Percentiles rank a stretch among this genome's conserved stretches.
Conservation (phyloP, 2,888 invertebrate genomes). For the Oxyteleia sp. region DNA sequence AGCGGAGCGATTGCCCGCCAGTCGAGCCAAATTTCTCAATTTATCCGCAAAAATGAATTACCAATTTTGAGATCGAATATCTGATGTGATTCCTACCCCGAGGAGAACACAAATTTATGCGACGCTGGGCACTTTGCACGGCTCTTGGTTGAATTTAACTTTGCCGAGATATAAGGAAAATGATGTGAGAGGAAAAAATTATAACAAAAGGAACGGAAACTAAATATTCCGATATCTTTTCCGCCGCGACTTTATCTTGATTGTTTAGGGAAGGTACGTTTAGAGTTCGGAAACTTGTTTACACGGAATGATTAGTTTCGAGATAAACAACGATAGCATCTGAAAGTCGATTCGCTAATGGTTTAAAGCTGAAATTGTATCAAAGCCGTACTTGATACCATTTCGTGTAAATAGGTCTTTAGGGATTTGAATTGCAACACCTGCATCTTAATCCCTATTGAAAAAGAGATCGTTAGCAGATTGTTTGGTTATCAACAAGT, state of each 20-base stretch:
- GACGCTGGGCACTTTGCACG: constrained; percentile 46
- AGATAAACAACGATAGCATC: constrained; percentile 67
- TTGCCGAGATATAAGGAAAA: constrained; percentile 15
- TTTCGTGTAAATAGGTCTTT: constrained; percentile 59
- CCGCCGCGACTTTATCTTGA: constrained; percentile 35
- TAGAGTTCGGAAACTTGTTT: constrained; percentile 66
- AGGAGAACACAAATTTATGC: constrained; percentile 49
- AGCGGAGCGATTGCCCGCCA: constrained; percentile 51
- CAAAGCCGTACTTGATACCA: constrained; percentile 46
- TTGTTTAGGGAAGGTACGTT: constrained; percentile 41
- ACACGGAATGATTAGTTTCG: constrained; percentile 62
- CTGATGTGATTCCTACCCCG: constrained; percentile 51
- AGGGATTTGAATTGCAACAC: constrained; percentile 41
- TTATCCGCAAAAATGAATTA: constrained; percentile 67
- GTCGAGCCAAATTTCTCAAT: constrained; percentile 69
- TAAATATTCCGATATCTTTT: constrained; percentile 35
- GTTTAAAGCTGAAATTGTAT: constrained; percentile 65
- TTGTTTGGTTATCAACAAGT: constrained; percentile 28
- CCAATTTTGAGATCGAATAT: constrained; percentile 64
- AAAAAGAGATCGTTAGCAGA: constrained; percentile 34
- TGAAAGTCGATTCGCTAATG: constrained; percentile 65
- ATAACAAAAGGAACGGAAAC: constrained; percentile 33
- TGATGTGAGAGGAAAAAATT: constrained; percentile 25
- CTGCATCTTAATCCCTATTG: constrained; percentile 42
- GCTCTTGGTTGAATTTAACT: constrained; percentile 29